phyloP scores from a whole-genome alignment of 2,888 invertebrate species.

The Drosophila merina region DNA sequence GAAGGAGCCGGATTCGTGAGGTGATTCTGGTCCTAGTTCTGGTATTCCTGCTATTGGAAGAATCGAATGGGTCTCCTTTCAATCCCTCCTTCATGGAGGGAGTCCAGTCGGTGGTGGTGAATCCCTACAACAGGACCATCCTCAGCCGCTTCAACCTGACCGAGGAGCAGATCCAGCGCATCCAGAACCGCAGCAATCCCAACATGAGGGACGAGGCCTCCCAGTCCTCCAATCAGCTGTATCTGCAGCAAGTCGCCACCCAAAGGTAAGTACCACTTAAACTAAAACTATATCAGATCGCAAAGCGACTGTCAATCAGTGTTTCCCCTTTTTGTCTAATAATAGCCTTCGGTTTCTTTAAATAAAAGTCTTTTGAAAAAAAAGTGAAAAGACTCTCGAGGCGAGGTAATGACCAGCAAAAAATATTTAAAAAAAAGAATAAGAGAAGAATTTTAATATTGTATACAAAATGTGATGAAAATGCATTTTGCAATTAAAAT shows the following conservation, averaged over 20 bases:
- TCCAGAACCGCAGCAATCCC: conserved; percentile 70
- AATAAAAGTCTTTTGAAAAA: conserved; percentile 13
- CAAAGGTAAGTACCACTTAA: conserved; percentile 70
- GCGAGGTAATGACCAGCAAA: conserved; percentile 1
- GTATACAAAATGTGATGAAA: conserved; percentile 27
- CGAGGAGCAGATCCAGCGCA: conserved; percentile 78
- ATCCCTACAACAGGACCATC: conserved; percentile 80
- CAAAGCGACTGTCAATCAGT: conserved; percentile 35
- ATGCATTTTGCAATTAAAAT: conserved; percentile 23
- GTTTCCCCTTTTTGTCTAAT: conserved; percentile 3
- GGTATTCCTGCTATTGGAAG: conserved; percentile 50
- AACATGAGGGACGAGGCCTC: conserved; percentile 68
- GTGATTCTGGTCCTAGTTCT: conserved; percentile 46
- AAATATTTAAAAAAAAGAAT: not conserved
- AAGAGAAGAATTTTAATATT: conserved; percentile 7
- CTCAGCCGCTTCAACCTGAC: conserved; percentile 81
- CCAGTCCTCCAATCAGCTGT: conserved; percentile 63
- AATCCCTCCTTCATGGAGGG: conserved; percentile 73
- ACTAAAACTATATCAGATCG: not conserved
- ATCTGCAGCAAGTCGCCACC: conserved; percentile 66
- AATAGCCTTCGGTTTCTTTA: not conserved
- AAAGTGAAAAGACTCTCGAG: not conserved
- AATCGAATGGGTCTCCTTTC: conserved; percentile 56
- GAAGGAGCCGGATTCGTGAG: conserved; percentile 35
- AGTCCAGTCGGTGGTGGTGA: conserved; percentile 79